Evolutionary conservation across 2,797 vertebrate genomes (phyloP), one percentile per base, ranked within the genome.

Genomic region (Takifugu ocellatus): DNA sequence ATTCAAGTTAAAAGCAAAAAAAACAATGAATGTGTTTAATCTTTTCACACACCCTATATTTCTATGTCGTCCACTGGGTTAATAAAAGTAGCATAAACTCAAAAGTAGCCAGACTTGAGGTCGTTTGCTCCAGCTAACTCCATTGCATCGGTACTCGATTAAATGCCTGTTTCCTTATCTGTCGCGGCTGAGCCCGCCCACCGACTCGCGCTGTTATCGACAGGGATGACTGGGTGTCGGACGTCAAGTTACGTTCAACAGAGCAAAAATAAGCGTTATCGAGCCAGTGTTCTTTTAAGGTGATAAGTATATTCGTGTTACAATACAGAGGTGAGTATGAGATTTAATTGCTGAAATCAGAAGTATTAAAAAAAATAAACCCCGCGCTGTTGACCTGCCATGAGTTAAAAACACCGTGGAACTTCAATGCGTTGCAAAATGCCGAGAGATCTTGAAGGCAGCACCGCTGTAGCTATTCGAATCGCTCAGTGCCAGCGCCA

Each of bases 401-500:
- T 1, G 5, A 14, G 6, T 50, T 25, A 14, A 61, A 53, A 70
- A 61, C 61, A 56, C 42, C 2, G 6, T 9, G 31, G 17, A 59
- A 58, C 61, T 4, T 42, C 27, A 36, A 5, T 2, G 5, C 21
- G 82, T 78, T 86, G 79, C 77, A 82, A 65, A 86, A 85, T 72
- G 9, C 25, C 49, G 25, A 25, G 6, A 0, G 47, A 0, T 70
- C 60, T 74, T 89, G 84, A 90, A 90, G 54, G 66, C 3, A 74
- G 47, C 84, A 49, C 50, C 9, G 4, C 33, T 51, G 66, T 77
- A 75, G 69, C 72, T 76, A 70, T 83, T 86, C 82, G 83, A 85
- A 80, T 77, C 79, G 68, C 75, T 79, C 73, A 72, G 79, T 82
- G 72, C 54, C 83, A 87, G 72, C 78, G 84, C 78, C 79, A 88